Conservation (phyloP, 1,140 invertebrate species). For the Phocides pigmalion region DNA sequence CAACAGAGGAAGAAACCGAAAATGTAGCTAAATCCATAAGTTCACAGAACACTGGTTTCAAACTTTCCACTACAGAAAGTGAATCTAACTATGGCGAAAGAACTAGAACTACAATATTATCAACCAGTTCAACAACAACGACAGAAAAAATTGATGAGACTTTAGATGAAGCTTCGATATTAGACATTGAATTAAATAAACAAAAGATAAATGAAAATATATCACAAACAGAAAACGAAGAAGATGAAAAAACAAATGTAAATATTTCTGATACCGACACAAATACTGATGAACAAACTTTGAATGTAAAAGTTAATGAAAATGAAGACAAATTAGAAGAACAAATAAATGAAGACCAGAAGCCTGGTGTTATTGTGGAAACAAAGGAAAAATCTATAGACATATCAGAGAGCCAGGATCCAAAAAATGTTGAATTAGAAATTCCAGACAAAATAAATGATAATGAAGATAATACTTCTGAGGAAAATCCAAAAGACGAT, state of each 20-base stretch:
- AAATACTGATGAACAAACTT: not conserved
- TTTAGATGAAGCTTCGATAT: conserved; percentile 26
- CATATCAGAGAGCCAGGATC: conserved; percentile 36
- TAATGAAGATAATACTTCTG: conserved; percentile 35
- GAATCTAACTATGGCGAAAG: conserved; percentile 71
- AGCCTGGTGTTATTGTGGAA: conserved; percentile 37
- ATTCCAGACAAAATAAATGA: conserved; percentile 18
- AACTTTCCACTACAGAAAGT: conserved; percentile 45
- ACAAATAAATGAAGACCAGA: conserved; percentile 18
- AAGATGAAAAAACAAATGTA: conserved; percentile 27
- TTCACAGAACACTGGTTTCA: conserved; percentile 46
- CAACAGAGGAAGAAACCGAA: conserved; percentile 55
- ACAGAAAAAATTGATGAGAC: conserved; percentile 40
- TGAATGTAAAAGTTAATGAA: conserved; percentile 7
- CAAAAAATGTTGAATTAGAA: conserved; percentile 25
- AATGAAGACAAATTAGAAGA: conserved; percentile 19
- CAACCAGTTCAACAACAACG: conserved; percentile 48
- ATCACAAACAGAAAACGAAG: conserved; percentile 28
- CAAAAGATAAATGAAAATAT: conserved; percentile 36
- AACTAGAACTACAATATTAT: conserved; percentile 50
- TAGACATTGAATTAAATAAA: conserved; percentile 33
- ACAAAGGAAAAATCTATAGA: conserved; percentile 41
- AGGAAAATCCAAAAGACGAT: conserved; percentile 41
- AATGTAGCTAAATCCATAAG: conserved; percentile 49
- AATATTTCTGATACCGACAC: not conserved